phyloP scores from a whole-genome alignment of 2,113 vertebrate species.

The Laterallus jamaicensis region DNA sequence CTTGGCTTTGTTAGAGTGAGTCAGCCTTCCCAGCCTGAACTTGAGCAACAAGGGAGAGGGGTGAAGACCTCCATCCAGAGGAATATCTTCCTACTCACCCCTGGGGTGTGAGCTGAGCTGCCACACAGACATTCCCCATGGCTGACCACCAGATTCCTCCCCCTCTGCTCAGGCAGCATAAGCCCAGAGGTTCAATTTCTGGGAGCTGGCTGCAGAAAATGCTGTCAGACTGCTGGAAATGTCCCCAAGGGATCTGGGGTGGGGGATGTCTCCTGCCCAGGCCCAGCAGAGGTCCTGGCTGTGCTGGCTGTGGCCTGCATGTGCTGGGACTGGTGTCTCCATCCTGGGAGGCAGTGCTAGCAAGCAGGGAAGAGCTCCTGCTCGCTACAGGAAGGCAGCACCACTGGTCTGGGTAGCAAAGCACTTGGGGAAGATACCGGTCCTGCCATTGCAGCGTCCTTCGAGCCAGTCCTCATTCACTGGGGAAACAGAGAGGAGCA shows the following conservation, averaged over 20 bases:
- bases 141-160: not conserved
- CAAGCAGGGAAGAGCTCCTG: not conserved
- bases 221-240: not conserved
- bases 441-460: constrained; percentile 77
- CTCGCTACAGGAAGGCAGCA: not conserved
- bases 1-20: not conserved
- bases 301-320: not conserved
- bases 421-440: constrained; percentile 89
- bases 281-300: not conserved
- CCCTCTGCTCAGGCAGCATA: not conserved
- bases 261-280: not conserved
- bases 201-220: not conserved
- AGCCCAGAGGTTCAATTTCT: not conserved
- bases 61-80: not conserved
- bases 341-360: not conserved
- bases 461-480: constrained; percentile 92
- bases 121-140: not conserved
- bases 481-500: constrained; percentile 32
- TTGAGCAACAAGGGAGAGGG: not conserved
- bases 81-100: not conserved
- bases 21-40: not conserved
- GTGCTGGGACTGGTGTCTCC: not conserved
- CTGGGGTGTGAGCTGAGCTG: not conserved
- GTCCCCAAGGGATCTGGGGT: not conserved
- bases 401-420: constrained; percentile 73